Percentiles rank a stretch among this genome's conserved stretches.
Evolutionary conservation across 1,140 invertebrate genomes (phyloP).

Genomic region (Bombus cullumanus): DNA sequence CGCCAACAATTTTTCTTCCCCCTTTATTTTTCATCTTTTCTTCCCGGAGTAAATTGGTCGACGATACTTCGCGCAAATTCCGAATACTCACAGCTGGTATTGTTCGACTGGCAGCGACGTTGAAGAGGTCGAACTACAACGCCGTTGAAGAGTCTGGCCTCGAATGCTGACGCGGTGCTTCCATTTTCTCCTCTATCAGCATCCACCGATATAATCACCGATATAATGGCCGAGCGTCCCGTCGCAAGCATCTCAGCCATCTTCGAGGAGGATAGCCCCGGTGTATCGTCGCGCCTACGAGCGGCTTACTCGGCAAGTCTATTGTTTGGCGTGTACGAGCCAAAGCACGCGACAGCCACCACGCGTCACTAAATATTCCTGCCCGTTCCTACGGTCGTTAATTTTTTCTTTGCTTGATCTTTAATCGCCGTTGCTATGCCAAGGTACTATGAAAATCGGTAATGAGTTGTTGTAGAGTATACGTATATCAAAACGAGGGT

Average conservation of each 20-base stretch:
- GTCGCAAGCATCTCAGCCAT: slow-evolving; percentile 46
- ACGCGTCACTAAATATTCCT: slow-evolving; percentile 58
- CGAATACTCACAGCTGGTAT: slow-evolving; percentile 41
- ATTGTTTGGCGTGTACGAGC: slow-evolving; percentile 68
- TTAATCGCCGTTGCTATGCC: slow-evolving; percentile 19
- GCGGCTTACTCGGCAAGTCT: slow-evolving; percentile 71
- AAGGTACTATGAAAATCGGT: neutral
- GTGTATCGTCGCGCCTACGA: slow-evolving; percentile 59
- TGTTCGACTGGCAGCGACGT: slow-evolving; percentile 51
- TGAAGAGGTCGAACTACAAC: slow-evolving; percentile 60
- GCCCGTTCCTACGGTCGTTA: slow-evolving; percentile 25
- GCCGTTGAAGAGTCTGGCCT: slow-evolving; percentile 40
- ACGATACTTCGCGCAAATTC: slow-evolving; percentile 25
- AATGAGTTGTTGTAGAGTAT: neutral
- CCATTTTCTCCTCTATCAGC: slow-evolving; percentile 76
- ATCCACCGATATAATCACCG: slow-evolving; percentile 77
- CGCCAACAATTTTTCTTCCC: neutral
- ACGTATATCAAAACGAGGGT: too few species aligned
- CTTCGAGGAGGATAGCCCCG: slow-evolving; percentile 52
- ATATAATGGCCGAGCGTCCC: slow-evolving; percentile 66
- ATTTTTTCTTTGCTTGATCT: slow-evolving; percentile 19
- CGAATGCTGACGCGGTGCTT: slow-evolving; percentile 74
- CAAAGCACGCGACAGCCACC: slow-evolving; percentile 8
- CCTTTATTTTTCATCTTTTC: too few species aligned
- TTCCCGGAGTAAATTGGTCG: slow-evolving; percentile 46